Evolutionary conservation across 2,797 vertebrate species (phyloP), one percentile per base, ranked within the genome.

Genomic region (Bufotes viridis): DNA sequence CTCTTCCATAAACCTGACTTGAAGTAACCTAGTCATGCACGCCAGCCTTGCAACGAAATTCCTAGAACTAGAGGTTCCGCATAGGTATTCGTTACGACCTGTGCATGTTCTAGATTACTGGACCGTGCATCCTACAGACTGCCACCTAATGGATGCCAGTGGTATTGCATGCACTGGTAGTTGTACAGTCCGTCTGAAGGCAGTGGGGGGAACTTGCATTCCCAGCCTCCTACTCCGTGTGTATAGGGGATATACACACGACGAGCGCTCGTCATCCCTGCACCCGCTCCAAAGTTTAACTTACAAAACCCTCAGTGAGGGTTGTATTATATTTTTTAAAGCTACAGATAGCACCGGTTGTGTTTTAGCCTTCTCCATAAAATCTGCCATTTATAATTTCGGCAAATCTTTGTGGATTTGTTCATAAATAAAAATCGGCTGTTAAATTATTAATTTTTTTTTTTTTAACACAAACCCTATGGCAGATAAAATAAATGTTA

Each of bases 251-350:
- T 58, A 70, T 65, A 34, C 24, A 75, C 24, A 49, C 67, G 24
- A 17, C 57, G 67, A 58, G 20, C 76, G 81, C 72, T 69, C 70
- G 17, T 26, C 2, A 22, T 69, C 78, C 70, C 58, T 78, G 79
- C 79, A 26, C 81, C 18, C 72, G 58, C 22, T 70, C 84, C 88
- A 83, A 87, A 86, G 80, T 60, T 60, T 65, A 81, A 58, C n/a
- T 65, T 79, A 69, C 34, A 11, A 67, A 78, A 55, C 84, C 88
- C 84, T 89, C 84, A 86, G 7, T 89, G 88, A 89, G 88, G 88
- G 84, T 34, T 86, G 49, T 51, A 63, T 86, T 83, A 82, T 89
- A 82, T 79, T 84, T 79, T 89, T 86, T 84, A 51, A 78, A 14
- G 79, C 14, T 63, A 51, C 13, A 7, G 26, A 34, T 81, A 67